A percentile compares a stretch with the other conserved stretches of the same genome.
phyloP scores from a whole-genome alignment of 2,113 vertebrate species.

The Dendrocopos noguchii region DNA sequence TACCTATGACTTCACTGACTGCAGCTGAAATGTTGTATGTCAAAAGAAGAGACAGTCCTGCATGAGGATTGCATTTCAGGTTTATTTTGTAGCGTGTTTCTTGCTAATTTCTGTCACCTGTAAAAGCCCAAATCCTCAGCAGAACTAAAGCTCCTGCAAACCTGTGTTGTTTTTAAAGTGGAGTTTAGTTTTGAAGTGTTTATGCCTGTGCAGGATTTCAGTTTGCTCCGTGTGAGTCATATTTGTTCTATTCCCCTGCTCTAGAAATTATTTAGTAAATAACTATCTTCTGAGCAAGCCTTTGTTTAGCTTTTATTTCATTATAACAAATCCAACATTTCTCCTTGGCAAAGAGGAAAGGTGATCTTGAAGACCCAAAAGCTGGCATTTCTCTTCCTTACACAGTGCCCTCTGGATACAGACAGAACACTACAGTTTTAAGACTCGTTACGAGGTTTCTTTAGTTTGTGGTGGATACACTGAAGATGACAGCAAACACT shows the following conservation, averaged over 20 bases:
- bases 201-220: constrained; percentile 19
- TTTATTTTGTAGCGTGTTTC: not conserved
- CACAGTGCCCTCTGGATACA: not conserved
- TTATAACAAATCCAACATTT: not conserved
- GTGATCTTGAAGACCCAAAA: not conserved
- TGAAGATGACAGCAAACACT: not conserved
- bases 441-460: not conserved
- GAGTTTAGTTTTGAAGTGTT: constrained; percentile 3
- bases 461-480: not conserved
- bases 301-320: constrained; percentile 27
- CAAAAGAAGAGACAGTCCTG: constrained; percentile 51
- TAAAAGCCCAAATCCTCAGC: not conserved
- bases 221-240: constrained; percentile 16
- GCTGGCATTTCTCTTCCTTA: not conserved
- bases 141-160: not conserved
- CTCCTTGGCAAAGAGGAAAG: not conserved
- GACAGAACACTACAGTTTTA: not conserved
- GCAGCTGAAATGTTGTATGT: constrained; percentile 1
- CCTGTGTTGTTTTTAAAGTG: not conserved
- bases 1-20: constrained; percentile 30
- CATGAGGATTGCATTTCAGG: not conserved
- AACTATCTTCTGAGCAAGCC: not conserved
- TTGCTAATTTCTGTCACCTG: constrained; percentile 2
- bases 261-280: constrained; percentile 48
- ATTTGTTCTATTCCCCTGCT: not conserved